Conservation (phyloP, 2,113 vertebrate species). For the Heteronetta atricapilla region DNA sequence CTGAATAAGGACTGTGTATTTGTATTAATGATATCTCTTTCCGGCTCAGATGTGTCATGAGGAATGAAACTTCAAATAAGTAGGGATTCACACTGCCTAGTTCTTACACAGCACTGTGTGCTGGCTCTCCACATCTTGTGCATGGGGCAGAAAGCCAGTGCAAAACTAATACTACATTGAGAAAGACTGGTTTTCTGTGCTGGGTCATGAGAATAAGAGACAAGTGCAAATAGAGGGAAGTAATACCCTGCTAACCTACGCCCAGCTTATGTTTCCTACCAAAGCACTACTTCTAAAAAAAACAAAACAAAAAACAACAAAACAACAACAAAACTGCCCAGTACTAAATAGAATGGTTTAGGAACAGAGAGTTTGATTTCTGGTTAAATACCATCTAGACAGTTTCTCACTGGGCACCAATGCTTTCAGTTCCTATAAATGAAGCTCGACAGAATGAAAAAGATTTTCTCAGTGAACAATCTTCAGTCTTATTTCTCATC, state of each 20-base stretch:
- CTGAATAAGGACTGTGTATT: neutral
- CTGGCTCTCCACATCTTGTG: neutral
- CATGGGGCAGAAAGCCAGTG: neutral
- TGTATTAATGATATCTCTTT: neutral
- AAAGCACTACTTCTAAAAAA: neutral
- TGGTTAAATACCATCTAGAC: neutral
- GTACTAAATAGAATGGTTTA: neutral
- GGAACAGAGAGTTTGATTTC: neutral
- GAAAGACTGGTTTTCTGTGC: neutral
- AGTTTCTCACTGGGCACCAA: neutral
- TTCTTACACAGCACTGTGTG: neutral
- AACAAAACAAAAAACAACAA: no score
- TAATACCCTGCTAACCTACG: neutral
- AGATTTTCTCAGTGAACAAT: neutral
- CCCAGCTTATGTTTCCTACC: neutral
- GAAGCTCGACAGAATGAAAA: neutral
- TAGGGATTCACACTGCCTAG: neutral
- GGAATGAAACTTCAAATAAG: neutral
- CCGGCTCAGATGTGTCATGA: neutral
- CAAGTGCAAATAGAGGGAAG: accelerated
- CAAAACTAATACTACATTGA: neutral
- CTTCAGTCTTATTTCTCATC: neutral
- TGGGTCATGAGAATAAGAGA: neutral
- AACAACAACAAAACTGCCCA: neutral
- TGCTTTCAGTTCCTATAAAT: neutral